These are phyloP conservation scores for Limenitis camilla DNA, from an alignment of 2,888 invertebrate species.

Conservation along the genomic window DNA sequence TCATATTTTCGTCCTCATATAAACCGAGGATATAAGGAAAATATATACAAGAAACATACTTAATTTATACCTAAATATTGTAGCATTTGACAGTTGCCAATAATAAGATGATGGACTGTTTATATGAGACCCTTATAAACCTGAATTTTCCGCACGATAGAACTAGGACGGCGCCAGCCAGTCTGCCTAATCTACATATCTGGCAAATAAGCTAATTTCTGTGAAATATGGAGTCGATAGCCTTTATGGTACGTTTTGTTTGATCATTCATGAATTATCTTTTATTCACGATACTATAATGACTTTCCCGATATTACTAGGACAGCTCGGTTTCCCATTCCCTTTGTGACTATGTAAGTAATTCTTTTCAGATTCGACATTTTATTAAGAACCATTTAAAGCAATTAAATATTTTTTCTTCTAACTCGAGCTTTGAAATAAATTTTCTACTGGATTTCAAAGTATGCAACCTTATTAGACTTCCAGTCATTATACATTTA, in stretches of 20 bases:
- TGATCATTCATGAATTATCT: slow-evolving; percentile 31
- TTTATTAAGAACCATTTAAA: slow-evolving; percentile 3
- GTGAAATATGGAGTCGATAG: slow-evolving; percentile 47
- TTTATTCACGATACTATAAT: slow-evolving; percentile 24
- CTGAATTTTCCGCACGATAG: slow-evolving; percentile 37
- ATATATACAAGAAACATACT: not conserved
- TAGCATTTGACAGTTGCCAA: slow-evolving; percentile 6
- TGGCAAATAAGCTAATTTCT: slow-evolving; percentile 54
- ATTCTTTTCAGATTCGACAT: slow-evolving; percentile 16
- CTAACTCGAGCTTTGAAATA: no score
- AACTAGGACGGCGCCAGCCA: slow-evolving; percentile 44
- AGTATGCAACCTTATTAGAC: no score
- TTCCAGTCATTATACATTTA: no score
- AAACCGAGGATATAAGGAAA: not conserved
- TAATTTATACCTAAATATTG: not conserved
- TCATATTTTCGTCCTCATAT: not conserved
- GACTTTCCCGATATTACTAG: slow-evolving; percentile 17
- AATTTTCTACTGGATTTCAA: no score
- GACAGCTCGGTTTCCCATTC: slow-evolving; percentile 20
- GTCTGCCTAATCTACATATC: slow-evolving; percentile 46
- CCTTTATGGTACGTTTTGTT: slow-evolving; percentile 34
- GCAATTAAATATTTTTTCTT: slow-evolving; percentile 2
- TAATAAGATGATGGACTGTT: slow-evolving; percentile 11
- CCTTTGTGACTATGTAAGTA: slow-evolving; percentile 21
- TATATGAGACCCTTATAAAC: slow-evolving; percentile 24